Evolutionary conservation across 1,140 invertebrate species (phyloP).

Genomic region (Tetramorium alpestre): DNA sequence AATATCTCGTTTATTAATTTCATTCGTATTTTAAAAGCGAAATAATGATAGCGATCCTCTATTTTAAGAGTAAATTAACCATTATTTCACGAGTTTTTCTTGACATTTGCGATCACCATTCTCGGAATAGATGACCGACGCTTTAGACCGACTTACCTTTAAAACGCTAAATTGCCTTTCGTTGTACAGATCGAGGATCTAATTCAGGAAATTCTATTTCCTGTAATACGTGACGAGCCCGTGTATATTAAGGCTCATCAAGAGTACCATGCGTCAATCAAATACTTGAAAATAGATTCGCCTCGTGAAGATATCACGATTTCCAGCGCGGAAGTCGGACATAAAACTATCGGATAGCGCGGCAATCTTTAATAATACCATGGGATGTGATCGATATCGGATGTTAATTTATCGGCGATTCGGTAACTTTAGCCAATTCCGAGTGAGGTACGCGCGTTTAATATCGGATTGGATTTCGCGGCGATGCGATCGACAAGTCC

Average conservation of each 20-base stretch:
- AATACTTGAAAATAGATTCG: conserved; percentile 33
- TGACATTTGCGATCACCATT: background rate
- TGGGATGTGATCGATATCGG: background rate
- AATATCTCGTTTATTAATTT: background rate
- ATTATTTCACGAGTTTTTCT: no score
- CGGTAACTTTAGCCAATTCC: background rate
- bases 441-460: background rate
- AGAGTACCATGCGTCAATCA: conserved; percentile 16
- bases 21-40: background rate
- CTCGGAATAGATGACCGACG: conserved; percentile 5
- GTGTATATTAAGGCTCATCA: conserved; percentile 35
- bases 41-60: background rate
- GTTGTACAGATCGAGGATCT: conserved; percentile 18
- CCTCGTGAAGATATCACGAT: conserved; percentile 15
- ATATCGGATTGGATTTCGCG: conserved; percentile 8
- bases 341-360: background rate
- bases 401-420: conserved; percentile 45
- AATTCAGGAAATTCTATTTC: conserved; percentile 60
- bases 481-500: conserved; percentile 15
- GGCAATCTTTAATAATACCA: conserved; percentile 34
- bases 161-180: conserved; percentile 32
- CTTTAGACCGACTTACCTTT: background rate
- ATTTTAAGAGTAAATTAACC: background rate
- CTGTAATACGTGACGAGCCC: conserved; percentile 29
- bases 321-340: conserved; percentile 1